Evolutionary conservation across 2,888 invertebrate genomes (phyloP), one percentile per base, ranked within the genome.

Genomic region (Actias luna): DNA sequence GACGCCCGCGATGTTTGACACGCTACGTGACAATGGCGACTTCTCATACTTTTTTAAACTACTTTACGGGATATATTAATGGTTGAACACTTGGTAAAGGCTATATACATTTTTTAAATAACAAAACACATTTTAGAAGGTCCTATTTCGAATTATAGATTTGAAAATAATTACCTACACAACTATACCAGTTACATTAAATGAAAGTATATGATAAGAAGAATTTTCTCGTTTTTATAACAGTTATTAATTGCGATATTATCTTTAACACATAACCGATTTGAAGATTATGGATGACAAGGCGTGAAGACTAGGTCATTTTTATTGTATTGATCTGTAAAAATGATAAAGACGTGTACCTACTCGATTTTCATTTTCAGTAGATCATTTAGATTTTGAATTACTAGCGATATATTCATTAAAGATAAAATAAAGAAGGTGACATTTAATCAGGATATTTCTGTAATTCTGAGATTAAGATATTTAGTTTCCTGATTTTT

Each of bases 1-100:
- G 73, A 78, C 80, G 83, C 79, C 75, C 76, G 73, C 71, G 68
- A 76, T 72, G 72, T 71, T 66, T 68, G 74, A 69, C 83, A 80
- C 77, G 84, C 72, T 71, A 77, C 65, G 72, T 78, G 75, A 77
- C 77, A 76, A 73, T 68, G 57, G 69, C 70, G 75, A 71, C 74
- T 72, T 79, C 75, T 77, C 71, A 67, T n/a, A 59, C 8, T 42
- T 42, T 5, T 42, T 14, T 16, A 42, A 42, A 42, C 5, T 14
- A n/a, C 8, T 59, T 29, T 50, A 29, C 59, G 29, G 25, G 27
- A 12, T 2, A 59, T n/a, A 59, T 59, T 42, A 42, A 18, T 42
- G 7, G 7, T 18, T 42, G n/a, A 39, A 29, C 7, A 16, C 8
- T 52, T 27, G n/a, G 27, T 52, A 10, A 55, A 29, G 29, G 5